Conservation (phyloP, 64 coral and sea anemone species). For the Acropora yongei region DNA sequence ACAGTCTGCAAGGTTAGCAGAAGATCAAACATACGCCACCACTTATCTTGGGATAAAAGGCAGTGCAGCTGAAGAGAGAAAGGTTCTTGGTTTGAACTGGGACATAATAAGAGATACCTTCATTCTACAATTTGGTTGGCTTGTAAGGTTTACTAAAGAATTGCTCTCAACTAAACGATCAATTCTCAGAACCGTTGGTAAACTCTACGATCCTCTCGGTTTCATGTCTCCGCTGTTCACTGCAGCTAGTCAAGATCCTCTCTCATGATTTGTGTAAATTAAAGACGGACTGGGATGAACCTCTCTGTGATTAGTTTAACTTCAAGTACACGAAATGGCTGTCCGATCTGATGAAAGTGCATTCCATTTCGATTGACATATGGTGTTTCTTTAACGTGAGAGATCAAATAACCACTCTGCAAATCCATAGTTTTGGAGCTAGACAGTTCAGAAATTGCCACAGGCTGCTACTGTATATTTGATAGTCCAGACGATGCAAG, state of each 20-base stretch:
- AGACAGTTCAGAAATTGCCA: too few species aligned
- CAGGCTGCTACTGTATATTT: too few species aligned
- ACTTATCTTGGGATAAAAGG: not conserved
- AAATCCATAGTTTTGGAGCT: too few species aligned
- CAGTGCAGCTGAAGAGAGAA: not conserved
- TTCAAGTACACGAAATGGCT: not conserved
- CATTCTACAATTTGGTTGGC: constrained; percentile 11
- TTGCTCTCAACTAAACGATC: constrained; percentile 16
- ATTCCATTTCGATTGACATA: not conserved
- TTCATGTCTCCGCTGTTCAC: not conserved
- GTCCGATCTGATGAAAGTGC: not conserved
- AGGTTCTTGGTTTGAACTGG: constrained; percentile 41
- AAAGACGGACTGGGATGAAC: not conserved
- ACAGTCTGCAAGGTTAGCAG: not conserved
- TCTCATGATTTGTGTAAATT: not conserved
- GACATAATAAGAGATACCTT: constrained; percentile 25
- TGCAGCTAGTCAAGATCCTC: too few species aligned
- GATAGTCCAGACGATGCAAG: too few species aligned
- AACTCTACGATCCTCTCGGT: constrained; percentile 35
- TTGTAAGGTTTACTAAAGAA: constrained; percentile 17
- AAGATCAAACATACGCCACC: not conserved
- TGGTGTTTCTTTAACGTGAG: too few species aligned
- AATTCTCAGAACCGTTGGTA: constrained; percentile 10
- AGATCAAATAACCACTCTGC: too few species aligned
- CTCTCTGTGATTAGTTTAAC: not conserved